Evolutionary conservation across 2,888 invertebrate species (phyloP), one percentile per base, ranked within the genome.

Genomic region (Serripes groenlandicus): DNA sequence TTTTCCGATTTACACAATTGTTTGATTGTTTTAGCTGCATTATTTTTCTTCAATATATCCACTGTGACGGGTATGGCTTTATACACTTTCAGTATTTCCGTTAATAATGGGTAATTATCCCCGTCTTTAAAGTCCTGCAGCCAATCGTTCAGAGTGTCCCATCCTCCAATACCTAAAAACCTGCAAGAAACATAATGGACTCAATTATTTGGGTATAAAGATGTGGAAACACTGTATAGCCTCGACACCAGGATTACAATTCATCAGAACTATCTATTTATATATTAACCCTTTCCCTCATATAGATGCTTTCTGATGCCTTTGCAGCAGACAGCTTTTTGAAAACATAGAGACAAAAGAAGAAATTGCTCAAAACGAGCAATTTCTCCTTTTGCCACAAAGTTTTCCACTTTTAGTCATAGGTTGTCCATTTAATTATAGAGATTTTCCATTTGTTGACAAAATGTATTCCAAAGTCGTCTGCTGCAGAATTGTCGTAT

Each of bases 111-210:
- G 96, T 97, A 97, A 95, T 99, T 98, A 94, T 97, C 96, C 11
- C 96, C 96, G 23, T 96, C 96, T 86, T 97, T 97, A 72, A 97
- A 97, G 94, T 98, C 98, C 78, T 97, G 97, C 72, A 99, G 95
- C 99, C 99, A 99, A 91, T 96, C 96, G 92, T 98, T 97, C 64
- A 98, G 96, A 78, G 98, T 96, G 89, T 97, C 96, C 99, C 99
- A 99, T 64, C 98, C 99, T 88, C 98, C 98, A 80, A 97, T 97
- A 79, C 96, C 96, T 97, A 99, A 97, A 94, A 98, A 98, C 93
- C 96, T 96, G 92, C 18, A 93, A 94, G 54, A 66, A n/a, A 62
- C 35, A 56, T 0, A 54, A 96, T 96, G n/a, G n/a, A n/a, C n/a
- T n/a, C n/a, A n/a, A n/a, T n/a, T n/a, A n/a, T n/a, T n/a, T n/a